Conservation (phyloP, 2,888 invertebrate genomes). For the Caradrina kadenii region DNA sequence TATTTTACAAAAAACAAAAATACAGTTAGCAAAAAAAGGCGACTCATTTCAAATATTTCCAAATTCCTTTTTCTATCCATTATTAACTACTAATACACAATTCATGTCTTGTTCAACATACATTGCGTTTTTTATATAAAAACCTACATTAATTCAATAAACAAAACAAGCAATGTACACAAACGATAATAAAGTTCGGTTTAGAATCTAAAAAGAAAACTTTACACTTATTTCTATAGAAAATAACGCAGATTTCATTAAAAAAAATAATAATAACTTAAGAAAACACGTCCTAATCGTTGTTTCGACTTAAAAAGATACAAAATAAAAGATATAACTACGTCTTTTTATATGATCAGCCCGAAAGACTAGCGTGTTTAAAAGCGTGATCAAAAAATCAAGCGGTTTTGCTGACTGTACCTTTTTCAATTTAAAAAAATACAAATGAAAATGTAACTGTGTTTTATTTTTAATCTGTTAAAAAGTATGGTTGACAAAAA, state of each 20-base stretch:
- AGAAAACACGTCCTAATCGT: slow-evolving; percentile 57
- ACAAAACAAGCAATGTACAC: slow-evolving; percentile 52
- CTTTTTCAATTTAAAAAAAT: background rate
- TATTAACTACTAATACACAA: slow-evolving; percentile 34
- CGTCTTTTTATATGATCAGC: slow-evolving; percentile 63
- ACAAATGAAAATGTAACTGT: too few relatives aligned
- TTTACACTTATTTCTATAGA: slow-evolving; percentile 49
- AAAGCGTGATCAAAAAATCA: slow-evolving; percentile 54
- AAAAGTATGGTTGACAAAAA: background rate
- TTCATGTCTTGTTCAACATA: slow-evolving; percentile 32
- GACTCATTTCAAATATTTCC: slow-evolving; percentile 38
- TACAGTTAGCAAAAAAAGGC: slow-evolving; percentile 6
- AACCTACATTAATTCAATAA: slow-evolving; percentile 27
- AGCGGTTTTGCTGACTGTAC: background rate
- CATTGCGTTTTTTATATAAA: slow-evolving; percentile 37
- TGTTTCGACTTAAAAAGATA: slow-evolving; percentile 58
- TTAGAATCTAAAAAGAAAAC: slow-evolving; percentile 29
- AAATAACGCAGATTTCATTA: slow-evolving; percentile 50
- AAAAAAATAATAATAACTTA: slow-evolving; percentile 60
- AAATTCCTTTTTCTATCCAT: slow-evolving; percentile 23
- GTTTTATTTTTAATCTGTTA: too few relatives aligned
- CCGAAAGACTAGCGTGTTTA: slow-evolving; percentile 61
- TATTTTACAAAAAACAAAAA: background rate
- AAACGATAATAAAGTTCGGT: slow-evolving; percentile 14
- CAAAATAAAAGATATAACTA: slow-evolving; percentile 48